Evolutionary conservation across 1,140 invertebrate genomes (phyloP).

Genomic region (Pogonus chalceus): DNA sequence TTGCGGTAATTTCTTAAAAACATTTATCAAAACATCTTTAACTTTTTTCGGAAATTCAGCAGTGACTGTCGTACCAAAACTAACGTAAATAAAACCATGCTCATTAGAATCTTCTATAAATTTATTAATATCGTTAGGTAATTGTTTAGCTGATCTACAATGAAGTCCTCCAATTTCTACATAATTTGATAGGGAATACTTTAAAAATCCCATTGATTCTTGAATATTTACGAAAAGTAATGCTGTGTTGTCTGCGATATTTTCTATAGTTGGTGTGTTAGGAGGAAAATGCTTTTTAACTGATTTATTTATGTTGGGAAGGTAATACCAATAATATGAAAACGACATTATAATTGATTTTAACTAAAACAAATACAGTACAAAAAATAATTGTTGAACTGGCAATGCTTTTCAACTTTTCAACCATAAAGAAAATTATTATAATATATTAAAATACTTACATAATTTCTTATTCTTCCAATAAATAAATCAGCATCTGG

Average conservation of each 20-base stretch:
- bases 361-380: no score
- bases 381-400: no score
- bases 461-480: no score
- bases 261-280: not conserved
- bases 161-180: conserved; percentile 77
- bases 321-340: not conserved
- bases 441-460: no score
- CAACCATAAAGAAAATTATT: no score
- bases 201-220: conserved; percentile 51
- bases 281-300: not conserved
- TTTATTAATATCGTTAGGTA: conserved; percentile 53
- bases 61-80: conserved; percentile 67
- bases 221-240: not conserved
- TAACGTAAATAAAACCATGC: conserved; percentile 66
- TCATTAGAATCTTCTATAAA: conserved; percentile 53
- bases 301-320: not conserved
- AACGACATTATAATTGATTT: no score
- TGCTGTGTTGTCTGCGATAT: not conserved
- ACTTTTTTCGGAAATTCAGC: conserved; percentile 60
- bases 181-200: conserved; percentile 59
- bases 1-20: conserved; percentile 58
- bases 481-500: no score
- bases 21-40: conserved; percentile 53
- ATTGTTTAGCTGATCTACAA: conserved; percentile 54
- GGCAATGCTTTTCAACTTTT: no score